These are phyloP conservation scores for Cyclura pinguis DNA, from an alignment of 2,797 vertebrate genomes.

Conservation along the genomic window DNA sequence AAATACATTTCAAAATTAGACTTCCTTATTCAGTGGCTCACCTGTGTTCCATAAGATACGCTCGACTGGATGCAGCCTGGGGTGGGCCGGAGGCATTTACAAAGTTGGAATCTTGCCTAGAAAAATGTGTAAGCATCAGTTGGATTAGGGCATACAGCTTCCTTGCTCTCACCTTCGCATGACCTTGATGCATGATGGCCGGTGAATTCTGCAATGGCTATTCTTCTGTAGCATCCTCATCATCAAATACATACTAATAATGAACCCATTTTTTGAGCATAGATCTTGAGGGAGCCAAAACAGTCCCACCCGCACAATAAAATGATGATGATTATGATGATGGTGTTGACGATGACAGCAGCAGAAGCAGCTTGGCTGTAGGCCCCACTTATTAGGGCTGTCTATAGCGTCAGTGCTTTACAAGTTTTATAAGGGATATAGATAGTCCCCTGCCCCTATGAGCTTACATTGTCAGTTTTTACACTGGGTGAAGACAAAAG, in stretches of 20 bases:
- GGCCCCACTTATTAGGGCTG: background rate
- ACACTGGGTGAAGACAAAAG: background rate
- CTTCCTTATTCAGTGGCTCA: slow-evolving; percentile 60
- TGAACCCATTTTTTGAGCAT: no score
- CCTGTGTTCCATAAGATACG: slow-evolving; percentile 82
- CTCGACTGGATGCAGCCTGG: slow-evolving; percentile 80
- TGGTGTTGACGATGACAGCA: no score
- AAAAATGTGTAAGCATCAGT: slow-evolving; percentile 84
- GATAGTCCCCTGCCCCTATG: background rate
- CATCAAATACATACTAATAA: background rate
- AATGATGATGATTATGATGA: no score
- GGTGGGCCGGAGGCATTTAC: slow-evolving; percentile 82
- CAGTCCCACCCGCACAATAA: background rate
- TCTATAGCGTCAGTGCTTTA: no score
- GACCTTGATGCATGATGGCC: background rate
- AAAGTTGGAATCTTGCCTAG: slow-evolving; percentile 86
- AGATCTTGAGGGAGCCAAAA: background rate
- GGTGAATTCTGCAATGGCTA: background rate
- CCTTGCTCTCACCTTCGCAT: background rate
- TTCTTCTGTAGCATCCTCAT: no score
- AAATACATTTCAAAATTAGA: background rate
- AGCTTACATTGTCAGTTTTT: background rate
- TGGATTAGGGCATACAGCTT: background rate
- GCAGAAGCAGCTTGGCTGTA: background rate
- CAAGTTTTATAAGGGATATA: background rate